Base-by-base conservation (phyloP, 2,113 vertebrate species). In the Oryzias javanicus region DNA sequence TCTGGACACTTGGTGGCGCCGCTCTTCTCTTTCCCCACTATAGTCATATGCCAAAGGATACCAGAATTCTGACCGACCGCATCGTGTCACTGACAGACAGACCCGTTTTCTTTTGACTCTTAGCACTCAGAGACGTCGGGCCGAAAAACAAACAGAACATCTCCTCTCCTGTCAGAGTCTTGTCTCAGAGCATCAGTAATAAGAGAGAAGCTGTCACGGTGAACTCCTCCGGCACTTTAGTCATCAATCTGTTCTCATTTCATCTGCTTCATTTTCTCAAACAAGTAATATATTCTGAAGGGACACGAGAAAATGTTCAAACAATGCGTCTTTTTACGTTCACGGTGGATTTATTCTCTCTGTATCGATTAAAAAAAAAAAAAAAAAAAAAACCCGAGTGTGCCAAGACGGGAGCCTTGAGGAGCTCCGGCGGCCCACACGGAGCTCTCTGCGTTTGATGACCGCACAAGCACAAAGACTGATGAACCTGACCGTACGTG, bases 41-140 rank as follows among this genome's bases (percentile, higher is more conserved):
- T 62, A 80, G 80, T 87, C 85, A 81, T 5, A 87, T 78, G 82
- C 80, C 80, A 85, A 87, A 87, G 82, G 85, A 78, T 85, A 45
- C 48, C 47, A 79, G 56, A 76, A 60, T 59, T 64, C 60, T 45
- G 56, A 78, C n/a, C n/a, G n/a, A n/a, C 61, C 61, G 68, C 54
- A 60, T 45, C 64, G 55, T 49, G 27, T 64, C 50, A 45, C 2
- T 15, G 45, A 14, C 6, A 64, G 51, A 44, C 0, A 70, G 74
- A 72, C 74, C 74, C 77, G 67, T 14, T 27, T 62, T 60, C 64
- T 52, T 62, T 45, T 27, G 7, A 58, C 60, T 56, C 52, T 54
- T 6, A 51, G 10, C 42, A 27, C 58, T 35, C 20, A 55, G 54
- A 79, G 60, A 49, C 53, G 40, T 50, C n/a, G 60, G 54, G 42